These are phyloP conservation scores for Bombus waltoni DNA, from an alignment of 1,140 invertebrate species.

Conservation along the genomic window DNA sequence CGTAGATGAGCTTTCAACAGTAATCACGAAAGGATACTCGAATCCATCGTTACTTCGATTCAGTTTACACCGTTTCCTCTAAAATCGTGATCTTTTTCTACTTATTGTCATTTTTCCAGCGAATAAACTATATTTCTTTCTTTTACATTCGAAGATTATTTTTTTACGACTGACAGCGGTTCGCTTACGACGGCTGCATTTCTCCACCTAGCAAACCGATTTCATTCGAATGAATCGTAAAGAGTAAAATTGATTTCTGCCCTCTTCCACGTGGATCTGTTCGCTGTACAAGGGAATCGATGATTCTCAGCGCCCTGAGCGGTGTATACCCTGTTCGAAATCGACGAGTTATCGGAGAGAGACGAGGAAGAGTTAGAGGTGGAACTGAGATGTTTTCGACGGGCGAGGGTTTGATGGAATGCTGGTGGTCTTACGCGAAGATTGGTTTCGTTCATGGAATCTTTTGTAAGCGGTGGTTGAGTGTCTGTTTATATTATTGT, in stretches of 20 bases:
- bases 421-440: not conserved
- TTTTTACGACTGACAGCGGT: not conserved
- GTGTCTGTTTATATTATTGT: not conserved
- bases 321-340: no score
- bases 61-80: no score
- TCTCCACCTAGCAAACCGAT: not conserved
- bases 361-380: not conserved
- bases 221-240: not conserved
- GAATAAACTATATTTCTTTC: not conserved
- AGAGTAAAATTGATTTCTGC: constrained; percentile 13
- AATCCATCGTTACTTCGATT: no score
- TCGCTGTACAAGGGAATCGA: not conserved
- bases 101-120: not conserved
- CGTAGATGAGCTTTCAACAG: no score
- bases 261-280: not conserved
- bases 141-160: no score
- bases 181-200: no score
- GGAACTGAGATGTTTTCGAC: not conserved
- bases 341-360: not conserved
- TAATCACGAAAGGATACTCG: no score
- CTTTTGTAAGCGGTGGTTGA: not conserved
- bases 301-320: not conserved
- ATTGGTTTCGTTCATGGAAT: not conserved
- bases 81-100: no score
- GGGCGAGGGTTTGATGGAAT: not conserved